Conservation (phyloP, 2,888 invertebrate genomes). For the Mesorhabditis sp. region DNA sequence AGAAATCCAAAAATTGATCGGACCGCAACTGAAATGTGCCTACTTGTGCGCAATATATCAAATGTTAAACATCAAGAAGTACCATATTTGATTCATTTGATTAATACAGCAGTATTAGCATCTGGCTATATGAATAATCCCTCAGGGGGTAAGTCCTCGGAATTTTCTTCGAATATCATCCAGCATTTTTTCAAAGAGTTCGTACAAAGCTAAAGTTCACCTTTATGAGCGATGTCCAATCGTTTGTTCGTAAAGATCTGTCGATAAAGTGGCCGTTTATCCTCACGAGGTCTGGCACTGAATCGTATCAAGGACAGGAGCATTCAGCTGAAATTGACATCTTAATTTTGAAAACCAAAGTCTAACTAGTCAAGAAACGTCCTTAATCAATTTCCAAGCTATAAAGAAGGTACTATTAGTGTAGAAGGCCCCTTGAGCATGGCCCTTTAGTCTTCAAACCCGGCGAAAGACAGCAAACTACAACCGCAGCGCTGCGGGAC, state of each 20-base stretch:
- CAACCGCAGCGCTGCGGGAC: too few species aligned
- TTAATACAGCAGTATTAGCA: too few species aligned
- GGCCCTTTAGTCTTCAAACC: neutral
- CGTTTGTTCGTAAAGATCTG: slow-evolving; percentile 53
- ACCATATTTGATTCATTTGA: too few species aligned
- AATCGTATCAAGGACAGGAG: slow-evolving; percentile 29
- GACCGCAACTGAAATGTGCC: slow-evolving; percentile 35
- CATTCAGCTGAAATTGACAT: slow-evolving; percentile 22
- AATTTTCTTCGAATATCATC: too few species aligned
- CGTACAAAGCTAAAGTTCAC: slow-evolving; percentile 23
- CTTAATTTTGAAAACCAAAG: slow-evolving; percentile 7
- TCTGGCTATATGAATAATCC: too few species aligned
- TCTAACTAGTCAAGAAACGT: neutral
- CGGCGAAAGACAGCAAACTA: too few species aligned
- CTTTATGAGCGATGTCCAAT: slow-evolving; percentile 51
- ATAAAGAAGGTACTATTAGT: neutral
- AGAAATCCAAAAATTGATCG: slow-evolving; percentile 47
- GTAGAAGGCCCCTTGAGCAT: neutral
- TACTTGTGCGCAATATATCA: neutral
- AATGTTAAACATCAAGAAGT: too few species aligned
- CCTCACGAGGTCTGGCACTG: slow-evolving; percentile 29
- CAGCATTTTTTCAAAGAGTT: too few species aligned
- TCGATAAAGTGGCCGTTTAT: slow-evolving; percentile 52
- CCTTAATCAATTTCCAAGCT: neutral
- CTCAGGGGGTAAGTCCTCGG: too few species aligned